Base-by-base conservation (phyloP, 2,888 invertebrate species). In the Troides oblongomaculatus region DNA sequence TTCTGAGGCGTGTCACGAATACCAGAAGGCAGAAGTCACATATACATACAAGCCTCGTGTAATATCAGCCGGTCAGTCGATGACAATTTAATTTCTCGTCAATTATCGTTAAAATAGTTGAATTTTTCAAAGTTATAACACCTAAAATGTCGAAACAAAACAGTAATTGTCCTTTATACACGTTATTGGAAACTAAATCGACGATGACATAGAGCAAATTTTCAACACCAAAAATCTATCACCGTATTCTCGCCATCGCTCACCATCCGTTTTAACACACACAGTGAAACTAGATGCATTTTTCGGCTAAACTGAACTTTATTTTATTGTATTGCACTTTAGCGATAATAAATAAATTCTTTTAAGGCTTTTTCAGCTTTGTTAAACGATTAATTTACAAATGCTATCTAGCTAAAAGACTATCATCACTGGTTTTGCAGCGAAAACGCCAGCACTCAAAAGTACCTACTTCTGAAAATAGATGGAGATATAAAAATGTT, bases 401-500 rank as follows among this genome's bases (percentile, higher is more conserved):
- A 90, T 89, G 86, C 87, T 89, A 90, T 85, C 80, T 86, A 91
- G 89, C 90, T 93, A 92, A 90, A 93, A 93, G 93, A 93, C 93
- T 93, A 94, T 89, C 93, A 94, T 93, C 94, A 93, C 94, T 93
- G 92, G 92, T 91, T 93, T 89, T 90, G 94, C 94, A 94, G 94
- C 94, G 90, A 93, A 93, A 92, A 93, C 92, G 92, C 93, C 92
- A 92, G 78, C 89, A 90, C 91, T 89, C 92, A 93, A 92, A 94
- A 94, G 94, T 94, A 94, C 94, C 94, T 94, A 93, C 90, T 93
- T 94, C 94, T 94, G 94, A 94, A 94, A 94, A 94, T 94, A 94
- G 94, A 94, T 94, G 94, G 94, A 94, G 94, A 94, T 93, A 93
- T 93, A 93, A 93, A 88, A 90, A 87, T 90, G 90, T 91, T 90